A percentile compares a stretch with the other conserved stretches of the same genome.
Conservation (phyloP, 2,888 invertebrate species). For the Meliscaeva auricollis region DNA sequence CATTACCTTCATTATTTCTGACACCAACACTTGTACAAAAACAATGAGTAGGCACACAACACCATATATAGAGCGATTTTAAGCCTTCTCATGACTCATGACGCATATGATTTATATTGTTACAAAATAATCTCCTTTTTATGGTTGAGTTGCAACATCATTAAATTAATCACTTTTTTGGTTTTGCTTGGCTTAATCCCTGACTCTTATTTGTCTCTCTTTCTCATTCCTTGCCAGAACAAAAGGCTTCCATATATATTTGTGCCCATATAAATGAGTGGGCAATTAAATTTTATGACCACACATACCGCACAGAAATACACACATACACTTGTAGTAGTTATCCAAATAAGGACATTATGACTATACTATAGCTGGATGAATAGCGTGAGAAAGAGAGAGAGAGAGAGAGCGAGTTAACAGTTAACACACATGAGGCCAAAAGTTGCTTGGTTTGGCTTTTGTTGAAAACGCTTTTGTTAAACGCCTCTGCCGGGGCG, state of each 20-base stretch:
- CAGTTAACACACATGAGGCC: constrained; percentile 43
- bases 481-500: constrained; percentile 67
- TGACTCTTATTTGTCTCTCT: constrained; percentile 21
- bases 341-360: constrained; percentile 10
- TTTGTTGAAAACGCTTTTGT: constrained; percentile 64
- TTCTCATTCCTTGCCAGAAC: neutral
- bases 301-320: constrained; percentile 22
- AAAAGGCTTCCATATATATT: neutral
- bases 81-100: neutral
- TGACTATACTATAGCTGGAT: neutral
- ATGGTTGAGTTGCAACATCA: constrained; percentile 71
- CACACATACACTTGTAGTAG: neutral
- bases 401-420: neutral
- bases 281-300: constrained; percentile 65
- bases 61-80: no score
- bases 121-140: constrained; percentile 66
- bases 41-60: no score
- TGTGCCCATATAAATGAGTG: constrained; percentile 65
- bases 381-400: no score
- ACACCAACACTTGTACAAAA: no score
- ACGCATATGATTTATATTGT: constrained; percentile 56
- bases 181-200: constrained; percentile 65
- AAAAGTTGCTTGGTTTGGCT: constrained; percentile 56
- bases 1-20: no score
- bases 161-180: constrained; percentile 72